Conservation (phyloP, 2,113 vertebrate genomes). For the Formicarius rufipectus region DNA sequence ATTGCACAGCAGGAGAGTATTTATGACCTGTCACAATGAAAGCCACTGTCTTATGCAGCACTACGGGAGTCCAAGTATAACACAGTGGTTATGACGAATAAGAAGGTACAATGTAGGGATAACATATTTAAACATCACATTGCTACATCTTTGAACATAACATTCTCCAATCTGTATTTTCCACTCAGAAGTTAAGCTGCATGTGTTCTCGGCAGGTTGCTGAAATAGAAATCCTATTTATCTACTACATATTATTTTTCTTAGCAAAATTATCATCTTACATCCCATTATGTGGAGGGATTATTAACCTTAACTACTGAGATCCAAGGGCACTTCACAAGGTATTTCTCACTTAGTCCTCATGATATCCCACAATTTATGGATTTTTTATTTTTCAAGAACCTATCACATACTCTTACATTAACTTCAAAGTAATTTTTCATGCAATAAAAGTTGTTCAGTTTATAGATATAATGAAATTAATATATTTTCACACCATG, state of each 20-base stretch:
- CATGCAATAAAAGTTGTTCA: not conserved
- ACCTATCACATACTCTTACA: not conserved
- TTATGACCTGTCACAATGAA: slow-evolving; percentile 70
- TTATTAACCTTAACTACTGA: slow-evolving; percentile 59
- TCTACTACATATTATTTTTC: slow-evolving; percentile 51
- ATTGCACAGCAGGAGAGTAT: slow-evolving; percentile 65
- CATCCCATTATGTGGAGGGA: slow-evolving; percentile 45
- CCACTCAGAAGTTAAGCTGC: slow-evolving; percentile 59
- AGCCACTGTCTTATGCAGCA: slow-evolving; percentile 56
- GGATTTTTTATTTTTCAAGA: not conserved
- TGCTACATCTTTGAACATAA: slow-evolving; percentile 30
- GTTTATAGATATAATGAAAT: not conserved
- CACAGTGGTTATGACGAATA: slow-evolving; percentile 49
- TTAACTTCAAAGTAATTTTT: slow-evolving; percentile 18
- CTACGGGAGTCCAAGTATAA: slow-evolving; percentile 63
- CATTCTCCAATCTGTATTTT: slow-evolving; percentile 34
- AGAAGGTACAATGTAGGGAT: slow-evolving; percentile 17
- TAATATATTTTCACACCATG: not conserved
- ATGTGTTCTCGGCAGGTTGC: slow-evolving; percentile 52
- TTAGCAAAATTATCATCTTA: slow-evolving; percentile 61
- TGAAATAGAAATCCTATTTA: slow-evolving; percentile 63
- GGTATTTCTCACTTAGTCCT: not conserved
- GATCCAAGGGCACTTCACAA: slow-evolving; percentile 36
- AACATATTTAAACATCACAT: slow-evolving; percentile 68
- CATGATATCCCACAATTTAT: not conserved